These are phyloP conservation scores for Chlorodrepanis virens DNA, from an alignment of 2,113 vertebrate species.

Conservation along the genomic window DNA sequence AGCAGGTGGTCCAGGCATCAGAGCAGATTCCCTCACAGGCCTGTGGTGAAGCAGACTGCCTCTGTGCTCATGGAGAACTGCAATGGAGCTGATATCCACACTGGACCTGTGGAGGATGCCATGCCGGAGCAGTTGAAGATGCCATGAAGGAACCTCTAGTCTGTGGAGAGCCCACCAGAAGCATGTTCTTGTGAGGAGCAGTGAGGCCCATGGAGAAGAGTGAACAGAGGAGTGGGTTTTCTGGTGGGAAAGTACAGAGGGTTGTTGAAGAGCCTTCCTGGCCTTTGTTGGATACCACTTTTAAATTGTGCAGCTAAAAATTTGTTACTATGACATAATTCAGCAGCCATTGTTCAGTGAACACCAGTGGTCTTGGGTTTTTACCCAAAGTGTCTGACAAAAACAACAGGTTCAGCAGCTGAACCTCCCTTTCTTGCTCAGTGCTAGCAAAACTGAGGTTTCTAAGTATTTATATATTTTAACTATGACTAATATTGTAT, in stretches of 20 bases:
- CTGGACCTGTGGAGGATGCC: neutral
- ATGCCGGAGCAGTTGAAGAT: accelerated
- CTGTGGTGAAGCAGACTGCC: neutral
- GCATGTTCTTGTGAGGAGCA: neutral
- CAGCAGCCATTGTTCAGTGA: neutral
- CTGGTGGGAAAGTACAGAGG: neutral
- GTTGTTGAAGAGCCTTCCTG: neutral
- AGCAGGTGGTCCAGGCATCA: neutral
- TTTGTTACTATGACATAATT: neutral
- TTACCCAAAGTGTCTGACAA: neutral
- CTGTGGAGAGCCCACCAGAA: neutral
- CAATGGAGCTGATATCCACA: neutral
- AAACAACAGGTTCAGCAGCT: neutral
- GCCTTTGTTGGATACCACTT: neutral
- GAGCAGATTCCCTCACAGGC: neutral
- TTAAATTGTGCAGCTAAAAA: neutral
- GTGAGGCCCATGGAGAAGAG: neutral
- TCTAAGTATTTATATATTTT: neutral
- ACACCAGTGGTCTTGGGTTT: neutral
- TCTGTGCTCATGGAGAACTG: neutral
- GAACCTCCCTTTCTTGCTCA: neutral
- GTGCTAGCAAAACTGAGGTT: neutral
- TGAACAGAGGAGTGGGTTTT: accelerated
- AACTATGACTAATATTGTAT: neutral
- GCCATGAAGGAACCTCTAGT: neutral